Evolutionary conservation across 2,797 vertebrate genomes (phyloP).

Genomic region (Coranthus polyacanthus): DNA sequence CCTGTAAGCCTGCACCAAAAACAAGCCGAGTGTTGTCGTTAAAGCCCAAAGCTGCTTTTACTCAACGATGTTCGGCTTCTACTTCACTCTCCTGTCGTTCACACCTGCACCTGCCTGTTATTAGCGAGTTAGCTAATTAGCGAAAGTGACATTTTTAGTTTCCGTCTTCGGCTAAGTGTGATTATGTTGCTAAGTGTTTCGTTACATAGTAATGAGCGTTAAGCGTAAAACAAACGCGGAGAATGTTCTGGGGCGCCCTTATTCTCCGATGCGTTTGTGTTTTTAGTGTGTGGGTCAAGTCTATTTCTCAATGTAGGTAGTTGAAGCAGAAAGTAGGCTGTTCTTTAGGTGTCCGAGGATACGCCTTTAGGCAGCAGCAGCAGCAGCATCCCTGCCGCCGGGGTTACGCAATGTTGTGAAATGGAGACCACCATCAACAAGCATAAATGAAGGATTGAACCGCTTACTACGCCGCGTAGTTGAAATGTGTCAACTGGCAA

Average conservation of each 20-base stretch:
- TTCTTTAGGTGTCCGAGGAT: slow-evolving; percentile 11
- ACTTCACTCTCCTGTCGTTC: not conserved
- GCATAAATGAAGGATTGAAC: not conserved
- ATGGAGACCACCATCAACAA: slow-evolving; percentile 7
- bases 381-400: slow-evolving; percentile 27
- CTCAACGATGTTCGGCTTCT: not conserved
- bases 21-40: slow-evolving; percentile 7
- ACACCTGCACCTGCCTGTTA: not conserved
- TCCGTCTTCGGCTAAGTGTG: not conserved
- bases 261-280: accelerated
- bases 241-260: too few relatives aligned
- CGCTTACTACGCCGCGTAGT: not conserved
- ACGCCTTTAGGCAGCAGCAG: slow-evolving; percentile 34
- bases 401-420: slow-evolving; percentile 26
- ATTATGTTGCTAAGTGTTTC: slow-evolving; percentile 1
- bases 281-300: not conserved
- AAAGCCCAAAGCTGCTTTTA: slow-evolving; percentile 17
- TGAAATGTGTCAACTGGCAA: too few relatives aligned
- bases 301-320: not conserved
- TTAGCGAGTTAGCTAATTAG: too few relatives aligned
- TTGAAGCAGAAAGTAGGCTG: not conserved
- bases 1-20: slow-evolving; percentile 59
- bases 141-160: not conserved
- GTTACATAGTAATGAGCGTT: slow-evolving; percentile 17
- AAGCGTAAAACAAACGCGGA: too few relatives aligned